These are phyloP conservation scores for Theropithecus gelada DNA, from an alignment of 2,113 vertebrate species.

Conservation along the genomic window DNA sequence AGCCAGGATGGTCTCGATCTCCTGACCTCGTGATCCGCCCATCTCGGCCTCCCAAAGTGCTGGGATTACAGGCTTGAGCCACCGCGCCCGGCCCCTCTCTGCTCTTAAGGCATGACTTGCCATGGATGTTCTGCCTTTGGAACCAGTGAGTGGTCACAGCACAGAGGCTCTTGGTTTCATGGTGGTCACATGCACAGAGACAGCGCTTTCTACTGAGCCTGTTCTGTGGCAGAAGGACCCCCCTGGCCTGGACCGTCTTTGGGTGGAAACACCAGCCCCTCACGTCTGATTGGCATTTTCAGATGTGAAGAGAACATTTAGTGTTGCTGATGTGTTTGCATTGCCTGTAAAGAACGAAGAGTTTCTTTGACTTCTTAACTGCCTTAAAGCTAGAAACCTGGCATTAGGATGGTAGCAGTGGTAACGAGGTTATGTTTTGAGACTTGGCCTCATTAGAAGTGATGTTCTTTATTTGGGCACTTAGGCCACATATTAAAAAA, in stretches of 20 bases:
- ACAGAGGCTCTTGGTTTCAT: background rate
- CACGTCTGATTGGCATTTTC: background rate
- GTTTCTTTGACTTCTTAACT: background rate
- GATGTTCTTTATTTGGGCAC: slow-evolving; percentile 68
- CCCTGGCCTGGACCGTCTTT: background rate
- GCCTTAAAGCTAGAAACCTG: accelerated
- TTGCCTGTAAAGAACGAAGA: background rate
- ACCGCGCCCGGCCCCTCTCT: too few relatives aligned
- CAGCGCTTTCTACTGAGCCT: background rate
- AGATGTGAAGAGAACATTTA: background rate
- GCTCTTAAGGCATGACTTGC: background rate
- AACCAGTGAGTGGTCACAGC: accelerated
- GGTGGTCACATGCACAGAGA: accelerated
- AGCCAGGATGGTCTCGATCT: too few relatives aligned
- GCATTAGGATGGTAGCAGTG: accelerated
- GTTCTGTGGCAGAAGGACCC: background rate
- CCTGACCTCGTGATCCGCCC: too few relatives aligned
- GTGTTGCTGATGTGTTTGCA: background rate
- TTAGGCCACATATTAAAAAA: slow-evolving; percentile 72
- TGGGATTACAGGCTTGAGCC: too few relatives aligned
- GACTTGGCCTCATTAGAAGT: slow-evolving; percentile 53
- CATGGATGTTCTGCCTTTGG: background rate
- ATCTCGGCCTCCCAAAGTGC: too few relatives aligned
- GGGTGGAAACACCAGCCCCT: accelerated
- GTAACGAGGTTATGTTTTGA: background rate